A percentile compares a stretch with the other conserved stretches of the same genome.
Conservation (phyloP, 1,140 invertebrate species). For the Tyrophagus putrescentiae region DNA sequence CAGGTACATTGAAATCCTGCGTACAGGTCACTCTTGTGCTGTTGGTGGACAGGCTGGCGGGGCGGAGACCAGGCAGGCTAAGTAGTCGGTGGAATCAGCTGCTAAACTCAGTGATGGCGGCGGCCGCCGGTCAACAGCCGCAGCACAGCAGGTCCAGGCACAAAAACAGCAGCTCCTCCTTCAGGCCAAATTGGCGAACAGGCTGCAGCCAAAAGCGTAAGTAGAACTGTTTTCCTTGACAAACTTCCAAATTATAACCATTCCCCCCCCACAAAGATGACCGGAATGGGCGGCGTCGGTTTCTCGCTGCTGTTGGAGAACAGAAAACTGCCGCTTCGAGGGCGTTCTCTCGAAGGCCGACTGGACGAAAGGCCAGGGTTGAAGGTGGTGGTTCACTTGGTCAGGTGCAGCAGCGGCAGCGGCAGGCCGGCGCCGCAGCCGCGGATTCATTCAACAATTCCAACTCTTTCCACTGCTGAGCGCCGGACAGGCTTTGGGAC, state of each 20-base stretch:
- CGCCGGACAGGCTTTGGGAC: neutral
- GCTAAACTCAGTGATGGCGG: neutral
- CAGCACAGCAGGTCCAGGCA: slow-evolving; percentile 2
- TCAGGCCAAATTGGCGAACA: neutral
- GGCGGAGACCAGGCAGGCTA: neutral
- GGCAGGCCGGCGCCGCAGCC: neutral
- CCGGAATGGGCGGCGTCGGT: no score
- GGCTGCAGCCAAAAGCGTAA: neutral
- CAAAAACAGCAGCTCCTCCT: neutral
- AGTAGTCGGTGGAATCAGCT: neutral
- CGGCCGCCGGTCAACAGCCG: neutral
- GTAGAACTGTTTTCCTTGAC: no score
- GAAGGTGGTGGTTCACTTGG: no score
- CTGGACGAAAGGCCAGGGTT: no score
- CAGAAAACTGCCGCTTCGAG: no score
- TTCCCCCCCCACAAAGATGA: no score
- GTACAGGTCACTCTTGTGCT: neutral
- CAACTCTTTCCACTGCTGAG: neutral
- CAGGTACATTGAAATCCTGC: neutral
- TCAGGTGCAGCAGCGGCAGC: slow-evolving; percentile 4
- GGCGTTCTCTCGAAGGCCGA: no score
- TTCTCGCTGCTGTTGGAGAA: no score
- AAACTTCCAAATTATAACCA: no score
- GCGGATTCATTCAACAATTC: neutral
- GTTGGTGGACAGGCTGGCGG: neutral